Evolutionary conservation across 2,888 invertebrate species (phyloP).

Genomic region (Portevinia maculata): DNA sequence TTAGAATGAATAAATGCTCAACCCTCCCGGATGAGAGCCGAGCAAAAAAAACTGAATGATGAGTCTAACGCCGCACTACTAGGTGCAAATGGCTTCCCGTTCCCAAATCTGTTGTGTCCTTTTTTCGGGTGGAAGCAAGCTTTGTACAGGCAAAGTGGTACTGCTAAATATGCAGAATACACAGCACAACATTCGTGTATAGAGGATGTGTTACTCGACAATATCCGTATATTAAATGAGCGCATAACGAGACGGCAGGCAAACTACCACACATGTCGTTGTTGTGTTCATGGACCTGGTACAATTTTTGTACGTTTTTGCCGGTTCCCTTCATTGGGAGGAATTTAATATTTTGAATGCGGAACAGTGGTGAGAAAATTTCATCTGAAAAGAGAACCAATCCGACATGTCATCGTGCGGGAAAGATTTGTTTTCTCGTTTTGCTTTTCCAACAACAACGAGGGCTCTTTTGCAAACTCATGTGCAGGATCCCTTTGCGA

Average conservation of each 20-base stretch:
- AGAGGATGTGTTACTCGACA: conserved; percentile 42
- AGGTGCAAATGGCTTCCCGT: conserved; percentile 48
- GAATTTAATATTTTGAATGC: conserved; percentile 59
- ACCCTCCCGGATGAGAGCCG: conserved; percentile 1
- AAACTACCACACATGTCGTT: conserved; percentile 20
- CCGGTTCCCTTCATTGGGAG: neutral
- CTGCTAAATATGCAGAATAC: conserved; percentile 50
- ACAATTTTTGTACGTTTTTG: conserved; percentile 8
- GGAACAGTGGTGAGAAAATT: conserved; percentile 25
- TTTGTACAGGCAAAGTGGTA: conserved; percentile 24
- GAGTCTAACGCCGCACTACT: conserved; percentile 36
- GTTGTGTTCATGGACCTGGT: conserved; percentile 31
- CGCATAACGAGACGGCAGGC: conserved; percentile 56
- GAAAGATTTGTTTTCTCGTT: conserved; percentile 63
- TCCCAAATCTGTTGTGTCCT: conserved; percentile 17
- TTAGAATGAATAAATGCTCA: conserved; percentile 68
- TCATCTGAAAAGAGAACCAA: conserved; percentile 54
- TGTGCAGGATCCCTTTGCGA: conserved; percentile 40
- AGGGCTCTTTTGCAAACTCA: conserved; percentile 19
- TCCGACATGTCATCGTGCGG: conserved; percentile 47
- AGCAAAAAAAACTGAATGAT: conserved; percentile 8
- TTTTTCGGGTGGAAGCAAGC: conserved; percentile 9
- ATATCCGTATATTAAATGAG: conserved; percentile 64
- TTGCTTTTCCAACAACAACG: conserved; percentile 11
- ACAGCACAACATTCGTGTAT: conserved; percentile 28